Conservation (phyloP, 2,113 vertebrate genomes). For the Oryzias woworae region DNA sequence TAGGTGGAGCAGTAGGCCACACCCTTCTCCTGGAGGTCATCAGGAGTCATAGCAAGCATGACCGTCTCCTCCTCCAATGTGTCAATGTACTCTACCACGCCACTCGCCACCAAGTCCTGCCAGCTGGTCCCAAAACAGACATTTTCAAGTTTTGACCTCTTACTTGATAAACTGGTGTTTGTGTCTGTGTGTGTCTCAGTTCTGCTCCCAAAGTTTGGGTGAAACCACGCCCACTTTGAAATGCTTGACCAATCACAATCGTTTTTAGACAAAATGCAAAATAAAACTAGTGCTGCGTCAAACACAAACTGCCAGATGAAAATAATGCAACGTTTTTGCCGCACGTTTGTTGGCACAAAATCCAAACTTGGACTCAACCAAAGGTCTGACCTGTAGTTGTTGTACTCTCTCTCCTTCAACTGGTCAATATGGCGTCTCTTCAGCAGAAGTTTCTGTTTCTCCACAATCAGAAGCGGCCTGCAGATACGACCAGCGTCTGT, state of each 20-base stretch:
- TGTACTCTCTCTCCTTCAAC: slow-evolving; percentile 96
- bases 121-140: slow-evolving; percentile 79
- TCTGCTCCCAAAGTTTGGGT: too few relatives aligned
- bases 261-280: too few relatives aligned
- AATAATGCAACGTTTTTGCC: too few relatives aligned
- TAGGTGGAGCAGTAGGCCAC: slow-evolving; percentile 98
- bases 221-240: too few relatives aligned
- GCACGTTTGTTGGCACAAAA: too few relatives aligned
- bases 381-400: slow-evolving; percentile 91
- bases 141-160: neutral
- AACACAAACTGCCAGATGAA: too few relatives aligned
- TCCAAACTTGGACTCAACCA: too few relatives aligned
- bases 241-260: too few relatives aligned
- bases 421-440: slow-evolving; percentile 98
- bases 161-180: too few relatives aligned
- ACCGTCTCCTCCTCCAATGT: slow-evolving; percentile 97
- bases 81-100: slow-evolving; percentile 97
- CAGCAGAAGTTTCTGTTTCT: slow-evolving; percentile 94
- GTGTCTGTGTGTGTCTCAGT: too few relatives aligned
- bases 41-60: slow-evolving; percentile 98
- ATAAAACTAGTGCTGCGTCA: too few relatives aligned
- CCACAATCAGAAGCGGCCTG: slow-evolving; percentile 93
- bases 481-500: slow-evolving; percentile 97
- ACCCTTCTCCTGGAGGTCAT: slow-evolving; percentile 97
- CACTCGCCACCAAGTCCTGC: slow-evolving; percentile 97